A percentile compares a stretch with the other conserved stretches of the same genome.
These are phyloP conservation scores for Theodoxus fluviatilis DNA, from an alignment of 2,888 invertebrate genomes.

Conservation along the genomic window DNA sequence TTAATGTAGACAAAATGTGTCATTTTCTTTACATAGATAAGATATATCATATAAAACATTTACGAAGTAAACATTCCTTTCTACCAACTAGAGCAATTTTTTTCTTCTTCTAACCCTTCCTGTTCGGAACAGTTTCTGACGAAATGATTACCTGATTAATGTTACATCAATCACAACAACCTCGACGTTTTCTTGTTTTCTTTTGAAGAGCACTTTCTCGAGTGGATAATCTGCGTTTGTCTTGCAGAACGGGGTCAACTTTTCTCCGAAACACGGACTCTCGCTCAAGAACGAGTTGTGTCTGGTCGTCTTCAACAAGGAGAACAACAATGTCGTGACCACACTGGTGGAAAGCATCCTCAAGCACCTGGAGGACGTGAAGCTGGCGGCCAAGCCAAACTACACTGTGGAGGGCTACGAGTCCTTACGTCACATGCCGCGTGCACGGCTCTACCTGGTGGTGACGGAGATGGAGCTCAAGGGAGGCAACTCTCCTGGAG, in stretches of 20 bases:
- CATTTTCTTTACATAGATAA: no score
- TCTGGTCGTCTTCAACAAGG: slow-evolving; percentile 44
- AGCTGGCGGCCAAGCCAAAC: slow-evolving; percentile 44
- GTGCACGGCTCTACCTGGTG: slow-evolving; percentile 48
- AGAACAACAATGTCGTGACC: slow-evolving; percentile 40
- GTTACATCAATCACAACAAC: no score
- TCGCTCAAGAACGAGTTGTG: slow-evolving; percentile 48
- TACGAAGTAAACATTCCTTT: no score
- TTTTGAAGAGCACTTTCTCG: no score
- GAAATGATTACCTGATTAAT: no score
- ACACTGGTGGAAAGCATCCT: slow-evolving; percentile 46
- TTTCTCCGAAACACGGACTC: slow-evolving; percentile 45
- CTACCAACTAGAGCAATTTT: no score
- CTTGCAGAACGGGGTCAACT: slow-evolving; percentile 42
- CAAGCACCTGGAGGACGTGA: slow-evolving; percentile 46
- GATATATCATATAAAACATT: no score
- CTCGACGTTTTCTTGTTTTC: no score
- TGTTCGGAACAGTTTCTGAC: no score
- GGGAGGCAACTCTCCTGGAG: slow-evolving; percentile 31
- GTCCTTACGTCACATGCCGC: slow-evolving; percentile 46
- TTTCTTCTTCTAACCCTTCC: no score
- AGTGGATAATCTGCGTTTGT: no score
- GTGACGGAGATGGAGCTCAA: slow-evolving; percentile 48
- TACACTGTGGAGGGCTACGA: slow-evolving; percentile 45
- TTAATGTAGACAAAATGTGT: no score